Evolutionary conservation across 2,888 invertebrate genomes (phyloP), one percentile per base, ranked within the genome.

Genomic region (Drosophila birchii): DNA sequence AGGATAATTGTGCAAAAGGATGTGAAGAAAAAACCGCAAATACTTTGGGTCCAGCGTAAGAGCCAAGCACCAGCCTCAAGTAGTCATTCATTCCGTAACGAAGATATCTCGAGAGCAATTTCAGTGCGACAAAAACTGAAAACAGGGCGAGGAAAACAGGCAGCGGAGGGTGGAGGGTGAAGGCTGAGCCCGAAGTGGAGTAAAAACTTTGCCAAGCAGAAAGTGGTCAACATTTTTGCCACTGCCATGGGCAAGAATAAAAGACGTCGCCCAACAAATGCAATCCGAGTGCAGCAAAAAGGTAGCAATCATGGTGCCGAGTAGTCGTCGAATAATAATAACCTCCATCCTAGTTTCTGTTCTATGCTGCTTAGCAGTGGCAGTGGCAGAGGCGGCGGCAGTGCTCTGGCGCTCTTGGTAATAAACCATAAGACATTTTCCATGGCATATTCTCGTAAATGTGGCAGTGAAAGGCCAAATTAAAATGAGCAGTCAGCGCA

Each of bases 151-250:
- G 9, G 44, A 51, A 34, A 34, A 9, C 39, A 43, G 51, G 29
- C 67, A 71, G 70, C 64, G 77, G 72, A 67, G 64, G 78, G 58
- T 51, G 59, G 56, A 38, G 64, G 78, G 56, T 51, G 59, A 54
- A 38, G 29, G 32, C 49, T 11, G 20, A 34, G 61, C 54, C 56
- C 64, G 72, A 64, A 69, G 72, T 68, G 51, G 69, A 66, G 76
- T 63, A 68, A 57, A 80, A 79, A 58, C 64, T 75, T 84, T 83
- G 59, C 78, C 80, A 84, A 77, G 87, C 84, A 80, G 81, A 86
- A 84, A 84, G 86, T 84, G 84, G 84, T 84, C 84, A 84, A 86
- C 84, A 84, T 84, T 86, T 84, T 84, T 84, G 84, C 84, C 86
- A 84, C 76, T 78, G 81, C 84, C 73, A 76, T 84, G 86, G 80